These are phyloP conservation scores for Rhinichthys osculus DNA, from an alignment of 2,797 vertebrate species.

Conservation along the genomic window DNA sequence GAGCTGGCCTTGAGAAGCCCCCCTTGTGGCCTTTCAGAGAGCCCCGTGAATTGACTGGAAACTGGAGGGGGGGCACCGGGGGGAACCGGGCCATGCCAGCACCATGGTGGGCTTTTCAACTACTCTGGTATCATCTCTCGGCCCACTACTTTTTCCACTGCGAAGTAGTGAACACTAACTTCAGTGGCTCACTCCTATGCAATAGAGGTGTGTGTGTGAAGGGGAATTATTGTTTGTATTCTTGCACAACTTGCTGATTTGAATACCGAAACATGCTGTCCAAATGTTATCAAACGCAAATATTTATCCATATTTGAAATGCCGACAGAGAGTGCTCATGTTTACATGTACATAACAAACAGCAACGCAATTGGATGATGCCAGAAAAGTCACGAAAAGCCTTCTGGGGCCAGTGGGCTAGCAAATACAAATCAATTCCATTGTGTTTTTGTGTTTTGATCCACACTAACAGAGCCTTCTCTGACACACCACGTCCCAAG, in stretches of 20 bases:
- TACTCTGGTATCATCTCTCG: slow-evolving; percentile 33
- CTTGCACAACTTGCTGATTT: slow-evolving; percentile 51
- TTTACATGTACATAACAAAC: slow-evolving; percentile 64
- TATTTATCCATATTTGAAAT: slow-evolving; percentile 66
- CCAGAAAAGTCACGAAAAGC: slow-evolving; percentile 63
- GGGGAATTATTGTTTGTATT: slow-evolving; percentile 53
- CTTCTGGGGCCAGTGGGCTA: slow-evolving; percentile 49
- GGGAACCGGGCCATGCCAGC: slow-evolving; percentile 49
- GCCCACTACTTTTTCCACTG: slow-evolving; percentile 31
- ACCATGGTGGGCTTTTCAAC: slow-evolving; percentile 51
- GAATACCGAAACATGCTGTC: slow-evolving; percentile 65
- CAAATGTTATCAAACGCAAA: slow-evolving; percentile 73
- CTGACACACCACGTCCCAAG: slow-evolving; percentile 55
- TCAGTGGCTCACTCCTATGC: slow-evolving; percentile 12
- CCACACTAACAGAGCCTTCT: slow-evolving; percentile 44
- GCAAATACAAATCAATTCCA: slow-evolving; percentile 63
- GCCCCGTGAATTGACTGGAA: slow-evolving; percentile 51
- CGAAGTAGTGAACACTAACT: slow-evolving; percentile 15
- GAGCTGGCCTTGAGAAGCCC: slow-evolving; percentile 52
- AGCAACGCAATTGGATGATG: slow-evolving; percentile 52
- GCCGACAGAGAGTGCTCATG: slow-evolving; percentile 52
- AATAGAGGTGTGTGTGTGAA: background rate
- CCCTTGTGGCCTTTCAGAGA: slow-evolving; percentile 50
- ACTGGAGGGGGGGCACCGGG: slow-evolving; percentile 40
- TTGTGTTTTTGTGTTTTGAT: slow-evolving; percentile 61